Percentiles rank a stretch among this genome's conserved stretches.
Conservation (phyloP, 2,113 vertebrate genomes). For the Setophaga petechia region DNA sequence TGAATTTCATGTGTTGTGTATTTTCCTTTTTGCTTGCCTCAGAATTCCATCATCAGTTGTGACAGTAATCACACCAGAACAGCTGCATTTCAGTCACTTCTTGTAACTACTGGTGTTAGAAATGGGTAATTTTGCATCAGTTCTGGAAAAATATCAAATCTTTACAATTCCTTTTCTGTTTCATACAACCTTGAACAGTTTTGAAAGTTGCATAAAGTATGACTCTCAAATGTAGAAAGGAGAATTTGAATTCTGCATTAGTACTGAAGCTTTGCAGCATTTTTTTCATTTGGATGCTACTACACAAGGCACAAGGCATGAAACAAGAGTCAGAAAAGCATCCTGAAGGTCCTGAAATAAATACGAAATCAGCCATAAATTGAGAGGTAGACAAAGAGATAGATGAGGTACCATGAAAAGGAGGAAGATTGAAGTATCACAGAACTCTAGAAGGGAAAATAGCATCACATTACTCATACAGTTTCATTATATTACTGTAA, state of each 20-base stretch:
- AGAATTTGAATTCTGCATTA: background rate
- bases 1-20: background rate
- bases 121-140: background rate
- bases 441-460: background rate
- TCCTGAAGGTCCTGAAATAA: background rate
- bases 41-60: background rate
- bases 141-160: background rate
- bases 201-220: background rate
- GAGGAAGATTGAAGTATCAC: background rate
- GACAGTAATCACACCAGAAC: background rate
- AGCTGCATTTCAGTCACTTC: slow-evolving; percentile 28
- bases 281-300: background rate
- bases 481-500: background rate
- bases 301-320: background rate
- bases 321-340: background rate
- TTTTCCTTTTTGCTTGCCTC: slow-evolving; percentile 14
- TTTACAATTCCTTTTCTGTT: background rate
- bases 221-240: background rate
- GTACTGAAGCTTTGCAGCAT: background rate
- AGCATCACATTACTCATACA: background rate
- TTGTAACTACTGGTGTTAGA: background rate
- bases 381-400: background rate
- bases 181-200: background rate
- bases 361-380: background rate
- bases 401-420: background rate